Evolutionary conservation across 1,140 invertebrate species (phyloP).

Genomic region (Bombus haemorrhoidalis): DNA sequence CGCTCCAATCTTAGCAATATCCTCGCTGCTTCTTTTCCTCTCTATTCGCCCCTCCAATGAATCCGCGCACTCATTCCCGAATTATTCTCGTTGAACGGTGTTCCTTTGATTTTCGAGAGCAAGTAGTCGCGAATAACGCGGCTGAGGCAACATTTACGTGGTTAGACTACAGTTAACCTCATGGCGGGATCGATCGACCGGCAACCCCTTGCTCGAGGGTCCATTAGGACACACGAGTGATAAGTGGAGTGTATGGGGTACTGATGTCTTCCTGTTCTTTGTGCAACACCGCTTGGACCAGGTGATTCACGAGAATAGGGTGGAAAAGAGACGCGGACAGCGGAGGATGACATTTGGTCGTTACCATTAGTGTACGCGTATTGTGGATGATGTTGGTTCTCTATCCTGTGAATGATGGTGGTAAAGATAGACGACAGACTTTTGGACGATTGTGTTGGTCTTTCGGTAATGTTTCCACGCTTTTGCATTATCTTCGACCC

Average conservation of each 20-base stretch:
- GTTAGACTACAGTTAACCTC: not conserved
- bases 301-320: constrained; percentile 37
- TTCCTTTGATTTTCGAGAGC: not conserved
- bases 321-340: constrained; percentile 30
- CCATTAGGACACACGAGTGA: constrained; percentile 24
- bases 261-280: constrained; percentile 36
- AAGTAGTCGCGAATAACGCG: not conserved
- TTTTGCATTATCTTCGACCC: not conserved
- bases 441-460: not conserved
- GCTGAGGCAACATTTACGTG: too few species aligned
- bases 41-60: not conserved
- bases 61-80: constrained; percentile 9
- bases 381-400: not conserved
- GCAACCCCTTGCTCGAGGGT: constrained; percentile 24
- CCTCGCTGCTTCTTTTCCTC: constrained; percentile 17
- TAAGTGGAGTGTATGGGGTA: constrained; percentile 21
- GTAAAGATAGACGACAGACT: too few species aligned
- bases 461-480: not conserved
- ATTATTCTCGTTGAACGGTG: not conserved
- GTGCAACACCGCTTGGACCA: constrained; percentile 23
- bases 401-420: not conserved
- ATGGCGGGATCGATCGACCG: constrained; percentile 12
- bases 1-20: constrained; percentile 56
- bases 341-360: constrained; percentile 11
- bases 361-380: not conserved